Percentiles rank a stretch among this genome's conserved stretches.
These are phyloP conservation scores for Saturnia pavonia DNA, from an alignment of 2,888 invertebrate species.

Conservation along the genomic window DNA sequence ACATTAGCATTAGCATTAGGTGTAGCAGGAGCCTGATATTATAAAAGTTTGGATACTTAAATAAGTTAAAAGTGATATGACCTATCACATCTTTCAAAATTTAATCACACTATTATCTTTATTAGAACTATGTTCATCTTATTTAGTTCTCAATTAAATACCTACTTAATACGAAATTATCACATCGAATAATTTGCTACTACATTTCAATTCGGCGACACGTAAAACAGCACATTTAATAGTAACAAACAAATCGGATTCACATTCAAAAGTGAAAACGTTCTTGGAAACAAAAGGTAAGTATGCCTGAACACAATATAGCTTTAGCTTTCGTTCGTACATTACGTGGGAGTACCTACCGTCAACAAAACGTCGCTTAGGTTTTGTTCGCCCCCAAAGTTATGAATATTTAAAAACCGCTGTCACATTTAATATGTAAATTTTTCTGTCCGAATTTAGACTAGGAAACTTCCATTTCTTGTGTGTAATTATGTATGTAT, in stretches of 20 bases:
- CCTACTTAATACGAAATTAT: not conserved
- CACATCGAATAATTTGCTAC: not conserved
- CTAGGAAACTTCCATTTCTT: not conserved
- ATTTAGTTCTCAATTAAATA: not conserved
- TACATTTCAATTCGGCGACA: not conserved
- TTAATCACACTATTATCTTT: too few relatives aligned
- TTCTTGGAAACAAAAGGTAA: not conserved
- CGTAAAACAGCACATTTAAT: not conserved
- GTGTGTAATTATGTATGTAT: not conserved
- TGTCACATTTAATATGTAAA: constrained; percentile 12
- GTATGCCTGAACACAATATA: not conserved
- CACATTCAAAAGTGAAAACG: not conserved
- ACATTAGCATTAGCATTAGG: too few relatives aligned
- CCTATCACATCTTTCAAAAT: not conserved
- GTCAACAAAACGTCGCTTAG: not conserved
- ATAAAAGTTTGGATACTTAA: too few relatives aligned
- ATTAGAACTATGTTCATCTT: not conserved
- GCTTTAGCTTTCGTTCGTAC: not conserved
- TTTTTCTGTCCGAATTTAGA: constrained; percentile 4
- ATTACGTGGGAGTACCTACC: not conserved
- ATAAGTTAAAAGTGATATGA: too few relatives aligned
- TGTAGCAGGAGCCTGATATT: too few relatives aligned
- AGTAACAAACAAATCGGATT: not conserved
- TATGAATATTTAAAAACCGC: constrained; percentile 7
- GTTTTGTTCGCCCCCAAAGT: not conserved